Evolutionary conservation across 2,888 invertebrate genomes (phyloP).

Genomic region (Cantharis nigra): DNA sequence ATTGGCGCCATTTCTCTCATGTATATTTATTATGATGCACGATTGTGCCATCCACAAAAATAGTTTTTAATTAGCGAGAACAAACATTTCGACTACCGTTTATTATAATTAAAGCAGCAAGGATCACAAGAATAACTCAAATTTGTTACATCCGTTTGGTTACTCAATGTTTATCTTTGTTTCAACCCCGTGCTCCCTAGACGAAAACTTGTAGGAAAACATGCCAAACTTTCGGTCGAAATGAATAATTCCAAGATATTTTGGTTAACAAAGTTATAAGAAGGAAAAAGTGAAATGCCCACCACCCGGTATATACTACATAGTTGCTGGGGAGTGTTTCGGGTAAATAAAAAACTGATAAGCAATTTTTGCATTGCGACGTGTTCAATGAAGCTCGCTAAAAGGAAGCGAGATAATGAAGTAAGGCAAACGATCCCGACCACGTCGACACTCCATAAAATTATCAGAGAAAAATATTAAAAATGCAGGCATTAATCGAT

Average conservation of each 20-base stretch:
- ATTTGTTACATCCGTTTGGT: constrained; percentile 16
- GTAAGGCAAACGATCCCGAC: constrained; percentile 43
- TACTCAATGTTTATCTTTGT: constrained; percentile 33
- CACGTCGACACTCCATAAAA: constrained; percentile 51
- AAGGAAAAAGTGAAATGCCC: constrained; percentile 4
- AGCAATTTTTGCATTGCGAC: constrained; percentile 26
- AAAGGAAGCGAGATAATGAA: constrained; percentile 40
- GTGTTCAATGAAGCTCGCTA: constrained; percentile 36
- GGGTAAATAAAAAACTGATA: not conserved
- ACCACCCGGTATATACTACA: not conserved
- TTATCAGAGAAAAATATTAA: constrained; percentile 44
- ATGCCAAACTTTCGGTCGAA: constrained; percentile 34
- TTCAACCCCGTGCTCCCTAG: constrained; percentile 34
- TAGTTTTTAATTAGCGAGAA: not conserved
- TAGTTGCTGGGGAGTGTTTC: not conserved
- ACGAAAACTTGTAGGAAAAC: constrained; percentile 35
- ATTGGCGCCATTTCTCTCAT: not conserved
- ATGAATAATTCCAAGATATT: constrained; percentile 40
- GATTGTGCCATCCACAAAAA: not conserved
- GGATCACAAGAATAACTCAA: not conserved
- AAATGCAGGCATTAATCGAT: constrained; percentile 52
- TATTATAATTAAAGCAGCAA: not conserved
- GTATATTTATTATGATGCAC: not conserved
- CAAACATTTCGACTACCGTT: not conserved
- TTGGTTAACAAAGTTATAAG: constrained; percentile 44